phyloP scores from a whole-genome alignment of 2,888 invertebrate species.

The Drosophila rellima region DNA sequence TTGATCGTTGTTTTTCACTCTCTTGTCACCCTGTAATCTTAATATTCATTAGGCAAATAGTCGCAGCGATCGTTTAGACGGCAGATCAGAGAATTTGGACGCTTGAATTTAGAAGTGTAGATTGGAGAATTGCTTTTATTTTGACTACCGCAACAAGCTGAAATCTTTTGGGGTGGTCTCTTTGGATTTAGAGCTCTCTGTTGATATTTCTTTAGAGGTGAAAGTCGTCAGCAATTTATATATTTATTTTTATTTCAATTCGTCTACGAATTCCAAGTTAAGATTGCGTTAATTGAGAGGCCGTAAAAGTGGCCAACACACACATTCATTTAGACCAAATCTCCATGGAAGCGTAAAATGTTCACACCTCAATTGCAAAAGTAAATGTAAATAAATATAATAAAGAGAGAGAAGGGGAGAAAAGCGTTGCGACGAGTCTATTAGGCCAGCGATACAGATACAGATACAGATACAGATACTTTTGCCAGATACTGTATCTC shows the following conservation, averaged over 20 bases:
- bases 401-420: slow-evolving; percentile 6
- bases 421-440: slow-evolving; percentile 73
- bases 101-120: neutral
- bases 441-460: slow-evolving; percentile 50
- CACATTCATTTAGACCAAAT: slow-evolving; percentile 77
- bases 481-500: slow-evolving; percentile 42
- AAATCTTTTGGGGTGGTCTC: slow-evolving; percentile 67
- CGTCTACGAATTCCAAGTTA: neutral
- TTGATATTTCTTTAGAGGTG: slow-evolving; percentile 16
- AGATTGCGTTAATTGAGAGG: slow-evolving; percentile 80
- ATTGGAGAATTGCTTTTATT: slow-evolving; percentile 14
- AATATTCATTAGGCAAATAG: slow-evolving; percentile 80
- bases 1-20: slow-evolving; percentile 30
- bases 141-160: slow-evolving; percentile 61
- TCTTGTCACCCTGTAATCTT: slow-evolving; percentile 54
- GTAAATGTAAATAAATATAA: neutral
- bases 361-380: slow-evolving; percentile 78
- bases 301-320: slow-evolving; percentile 64
- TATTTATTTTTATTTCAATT: neutral
- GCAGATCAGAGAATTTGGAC: slow-evolving; percentile 19
- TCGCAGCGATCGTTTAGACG: slow-evolving; percentile 40
- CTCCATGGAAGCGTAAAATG: slow-evolving; percentile 77
- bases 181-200: slow-evolving; percentile 17
- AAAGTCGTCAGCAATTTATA: slow-evolving; percentile 7
- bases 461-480: slow-evolving; percentile 58